phyloP scores from a whole-genome alignment of 2,797 vertebrate genomes.

The Acanthis flammea region DNA sequence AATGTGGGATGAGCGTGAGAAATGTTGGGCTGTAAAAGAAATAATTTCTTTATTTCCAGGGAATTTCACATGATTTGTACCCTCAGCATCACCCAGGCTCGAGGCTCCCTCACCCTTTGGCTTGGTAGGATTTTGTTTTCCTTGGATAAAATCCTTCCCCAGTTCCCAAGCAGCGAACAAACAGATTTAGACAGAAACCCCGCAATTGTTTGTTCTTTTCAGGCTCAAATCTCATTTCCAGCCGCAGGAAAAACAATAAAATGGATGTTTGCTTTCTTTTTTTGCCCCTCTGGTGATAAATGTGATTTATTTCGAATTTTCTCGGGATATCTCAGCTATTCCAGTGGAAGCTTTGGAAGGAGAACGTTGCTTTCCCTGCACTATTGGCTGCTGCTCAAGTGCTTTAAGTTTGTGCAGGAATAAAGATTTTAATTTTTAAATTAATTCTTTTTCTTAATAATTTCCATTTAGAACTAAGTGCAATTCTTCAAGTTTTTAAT shows the following conservation, averaged over 20 bases:
- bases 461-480: accelerated
- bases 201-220: neutral
- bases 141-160: constrained; percentile 24
- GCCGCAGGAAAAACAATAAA: neutral
- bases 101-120: neutral
- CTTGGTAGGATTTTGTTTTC: constrained; percentile 38
- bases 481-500: neutral
- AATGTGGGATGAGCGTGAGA: constrained; percentile 9
- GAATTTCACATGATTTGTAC: constrained; percentile 19
- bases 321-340: neutral
- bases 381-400: neutral
- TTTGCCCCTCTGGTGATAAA: neutral
- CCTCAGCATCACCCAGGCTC: neutral
- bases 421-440: neutral
- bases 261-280: neutral
- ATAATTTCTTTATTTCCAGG: neutral
- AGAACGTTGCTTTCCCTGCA: neutral
- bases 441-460: neutral
- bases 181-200: neutral
- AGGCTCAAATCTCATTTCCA: constrained; percentile 7
- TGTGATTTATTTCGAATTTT: neutral
- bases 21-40: neutral
- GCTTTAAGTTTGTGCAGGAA: neutral
- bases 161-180: neutral
- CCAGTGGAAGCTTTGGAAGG: neutral